Base-by-base conservation (phyloP, 2,888 invertebrate genomes). In the Erannis defoliaria region DNA sequence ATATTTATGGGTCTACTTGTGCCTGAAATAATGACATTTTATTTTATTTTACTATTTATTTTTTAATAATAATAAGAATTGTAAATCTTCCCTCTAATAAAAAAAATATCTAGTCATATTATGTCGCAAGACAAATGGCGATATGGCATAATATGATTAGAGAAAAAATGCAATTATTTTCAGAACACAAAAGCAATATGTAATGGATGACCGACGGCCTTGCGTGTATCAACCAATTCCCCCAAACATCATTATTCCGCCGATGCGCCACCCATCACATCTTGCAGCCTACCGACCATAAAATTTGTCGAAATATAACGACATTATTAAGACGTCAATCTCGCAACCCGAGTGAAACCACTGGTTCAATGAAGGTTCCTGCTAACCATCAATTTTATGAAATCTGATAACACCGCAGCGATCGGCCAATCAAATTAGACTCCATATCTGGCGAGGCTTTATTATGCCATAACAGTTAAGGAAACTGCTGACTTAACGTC, bases 401-500 rank as follows among this genome's bases (percentile, higher is more conserved):
- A 60, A 64, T 60, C 58, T 56, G 64, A 66, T 62, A 60, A 64
- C 65, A 56, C 14, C 64, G 45, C 16, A 33, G 42, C 73, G 71
- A 55, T 70, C 66, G 66, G 68, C 76, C 80, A 77, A 80, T 80
- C 82, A 84, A 68, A 87, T 88, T 86, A 88, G 85, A 80, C 71
- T 70, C 75, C 75, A 71, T 77, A 72, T 70, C 77, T 72, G 77
- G 77, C 73, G 76, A 67, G 74, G 69, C 67, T 81, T 84, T 79
- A 87, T 84, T 83, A 84, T 70, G 67, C 76, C 72, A 76, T 77
- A 80, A 80, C 77, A 73, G 75, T 78, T 76, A 77, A 73, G 71
- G 78, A 75, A 1, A 14, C 35, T 68, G 62, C 67, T 70, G 77
- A 65, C 58, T 75, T 83, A 80, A 90, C 84, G 85, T 86, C 89